These are phyloP conservation scores for Esox masquinongy DNA, from an alignment of 2,797 vertebrate genomes.

Conservation along the genomic window DNA sequence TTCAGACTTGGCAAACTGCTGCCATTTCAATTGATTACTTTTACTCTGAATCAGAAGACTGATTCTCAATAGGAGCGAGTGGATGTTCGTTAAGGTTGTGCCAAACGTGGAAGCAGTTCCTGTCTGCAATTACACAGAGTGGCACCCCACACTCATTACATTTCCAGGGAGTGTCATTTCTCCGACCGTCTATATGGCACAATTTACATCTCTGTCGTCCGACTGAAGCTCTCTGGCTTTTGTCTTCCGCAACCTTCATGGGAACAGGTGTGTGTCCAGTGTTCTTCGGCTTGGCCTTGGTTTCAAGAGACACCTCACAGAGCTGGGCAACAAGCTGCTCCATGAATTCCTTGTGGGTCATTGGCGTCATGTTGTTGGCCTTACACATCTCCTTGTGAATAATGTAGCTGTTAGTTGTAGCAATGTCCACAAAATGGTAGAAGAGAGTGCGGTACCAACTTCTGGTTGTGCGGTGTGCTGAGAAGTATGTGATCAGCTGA, in stretches of 20 bases:
- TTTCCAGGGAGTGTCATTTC: neutral
- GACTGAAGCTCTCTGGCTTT: neutral
- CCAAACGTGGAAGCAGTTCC: slow-evolving; percentile 3
- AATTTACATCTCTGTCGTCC: neutral
- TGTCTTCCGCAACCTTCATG: neutral
- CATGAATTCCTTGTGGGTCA: slow-evolving; percentile 29
- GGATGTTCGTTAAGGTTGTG: neutral
- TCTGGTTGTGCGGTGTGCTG: slow-evolving; percentile 15
- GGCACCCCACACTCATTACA: neutral
- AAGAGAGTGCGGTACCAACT: slow-evolving; percentile 40
- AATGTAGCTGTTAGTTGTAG: slow-evolving; percentile 28
- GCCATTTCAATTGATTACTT: neutral
- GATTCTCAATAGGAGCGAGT: neutral
- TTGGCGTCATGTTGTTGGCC: neutral
- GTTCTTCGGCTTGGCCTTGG: slow-evolving; percentile 11
- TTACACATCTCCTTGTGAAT: slow-evolving; percentile 32
- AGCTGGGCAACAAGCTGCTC: slow-evolving; percentile 25
- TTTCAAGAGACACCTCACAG: slow-evolving; percentile 14
- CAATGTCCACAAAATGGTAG: slow-evolving; percentile 40
- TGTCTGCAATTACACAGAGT: neutral
- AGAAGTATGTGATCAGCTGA: slow-evolving; percentile 33
- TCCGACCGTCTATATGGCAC: neutral
- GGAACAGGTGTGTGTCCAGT: neutral
- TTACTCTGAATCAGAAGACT: neutral
- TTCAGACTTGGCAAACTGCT: too few relatives aligned